Evolutionary conservation across 2,888 invertebrate species (phyloP).

Genomic region (Elmis aenea): DNA sequence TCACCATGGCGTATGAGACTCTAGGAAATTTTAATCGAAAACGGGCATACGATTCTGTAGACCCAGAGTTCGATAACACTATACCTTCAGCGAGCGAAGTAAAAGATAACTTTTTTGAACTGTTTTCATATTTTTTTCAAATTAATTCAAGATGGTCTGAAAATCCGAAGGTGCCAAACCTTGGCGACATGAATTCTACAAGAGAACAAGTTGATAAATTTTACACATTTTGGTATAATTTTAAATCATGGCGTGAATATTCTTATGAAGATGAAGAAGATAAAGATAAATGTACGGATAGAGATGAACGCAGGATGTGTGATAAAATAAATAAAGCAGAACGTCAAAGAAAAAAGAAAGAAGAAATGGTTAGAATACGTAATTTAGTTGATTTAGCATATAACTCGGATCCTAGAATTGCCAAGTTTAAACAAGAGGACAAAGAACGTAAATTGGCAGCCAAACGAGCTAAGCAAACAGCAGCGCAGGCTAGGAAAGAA

Average conservation of each 20-base stretch:
- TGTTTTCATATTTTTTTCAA: conserved; percentile 64
- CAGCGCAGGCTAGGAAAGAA: conserved; percentile 74
- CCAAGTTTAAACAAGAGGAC: conserved; percentile 88
- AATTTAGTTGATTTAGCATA: conserved; percentile 91
- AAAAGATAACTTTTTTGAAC: conserved; percentile 76
- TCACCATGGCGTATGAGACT: conserved; percentile 95
- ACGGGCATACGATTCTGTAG: conserved; percentile 93
- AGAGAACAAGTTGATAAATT: conserved; percentile 87
- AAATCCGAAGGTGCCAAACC: conserved; percentile 74
- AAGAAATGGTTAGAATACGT: conserved; percentile 91
- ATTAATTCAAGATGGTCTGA: conserved; percentile 89
- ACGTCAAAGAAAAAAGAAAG: conserved; percentile 89
- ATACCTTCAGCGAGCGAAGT: conserved; percentile 72
- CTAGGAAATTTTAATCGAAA: conserved; percentile 75
- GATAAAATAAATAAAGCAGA: conserved; percentile 96
- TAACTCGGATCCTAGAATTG: conserved; percentile 88
- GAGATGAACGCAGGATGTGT: conserved; percentile 93
- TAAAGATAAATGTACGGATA: conserved; percentile 93
- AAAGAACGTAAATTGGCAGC: conserved; percentile 84
- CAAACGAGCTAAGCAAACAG: conserved; percentile 82
- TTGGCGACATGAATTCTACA: conserved; percentile 70
- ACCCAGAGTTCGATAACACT: conserved; percentile 87
- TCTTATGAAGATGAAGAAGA: conserved; percentile 99
- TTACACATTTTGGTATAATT: conserved; percentile 97
- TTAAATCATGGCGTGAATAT: conserved; percentile 98